Conservation (phyloP, 2,113 vertebrate genomes). For the Isurus oxyrinchus region DNA sequence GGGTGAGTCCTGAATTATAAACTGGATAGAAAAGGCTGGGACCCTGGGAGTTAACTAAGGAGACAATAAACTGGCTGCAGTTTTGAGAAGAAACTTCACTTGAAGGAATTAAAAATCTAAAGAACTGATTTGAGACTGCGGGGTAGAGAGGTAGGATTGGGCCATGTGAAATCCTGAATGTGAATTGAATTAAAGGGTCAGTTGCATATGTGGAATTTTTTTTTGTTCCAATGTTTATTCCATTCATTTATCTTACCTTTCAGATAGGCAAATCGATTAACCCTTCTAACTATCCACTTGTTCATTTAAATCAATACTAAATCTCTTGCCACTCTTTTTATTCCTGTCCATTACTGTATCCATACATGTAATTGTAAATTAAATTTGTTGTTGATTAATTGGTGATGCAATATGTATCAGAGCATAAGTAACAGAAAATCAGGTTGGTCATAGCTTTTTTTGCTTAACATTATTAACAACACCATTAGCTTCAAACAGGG, state of each 20-base stretch:
- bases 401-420: not conserved
- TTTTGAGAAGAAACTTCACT: no score
- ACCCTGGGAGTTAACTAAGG: no score
- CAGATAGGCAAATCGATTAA: not conserved
- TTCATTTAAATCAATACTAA: not conserved
- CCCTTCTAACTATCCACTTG: not conserved
- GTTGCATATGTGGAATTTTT: not conserved
- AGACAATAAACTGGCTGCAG: no score
- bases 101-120: no score
- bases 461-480: not conserved
- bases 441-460: not conserved
- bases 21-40: no score
- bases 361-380: no score
- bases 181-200: not conserved
- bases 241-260: not conserved
- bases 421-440: not conserved
- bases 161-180: not conserved
- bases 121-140: no score
- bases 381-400: no score
- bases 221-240: not conserved
- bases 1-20: no score
- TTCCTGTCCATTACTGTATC: not conserved
- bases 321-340: not conserved
- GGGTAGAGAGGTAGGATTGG: not conserved
- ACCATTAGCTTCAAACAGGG: not conserved